Evolutionary conservation across 2,888 invertebrate species (phyloP).

Genomic region (Sminthurinus aureus): DNA sequence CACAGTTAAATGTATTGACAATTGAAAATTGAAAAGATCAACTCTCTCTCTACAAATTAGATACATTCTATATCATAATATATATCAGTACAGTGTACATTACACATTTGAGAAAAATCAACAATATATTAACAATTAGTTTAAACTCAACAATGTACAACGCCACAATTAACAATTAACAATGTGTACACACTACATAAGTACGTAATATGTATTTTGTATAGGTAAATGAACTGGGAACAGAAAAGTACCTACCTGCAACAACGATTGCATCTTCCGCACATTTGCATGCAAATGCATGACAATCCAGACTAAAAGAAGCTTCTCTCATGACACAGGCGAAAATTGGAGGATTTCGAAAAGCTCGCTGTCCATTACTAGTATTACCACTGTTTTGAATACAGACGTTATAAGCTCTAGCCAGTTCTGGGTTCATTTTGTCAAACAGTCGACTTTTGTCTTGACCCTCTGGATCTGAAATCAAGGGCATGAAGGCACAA

Average conservation of each 20-base stretch:
- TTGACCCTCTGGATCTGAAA: slow-evolving; percentile 72
- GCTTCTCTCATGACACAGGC: slow-evolving; percentile 86
- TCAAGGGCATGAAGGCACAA: slow-evolving; percentile 84
- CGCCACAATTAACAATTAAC: too few species aligned
- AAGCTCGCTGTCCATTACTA: slow-evolving; percentile 61
- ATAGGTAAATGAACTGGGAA: too few species aligned
- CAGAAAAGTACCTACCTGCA: slow-evolving; percentile 64
- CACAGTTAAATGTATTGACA: too few species aligned
- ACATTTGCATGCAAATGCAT: slow-evolving; percentile 88
- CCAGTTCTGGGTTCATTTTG: slow-evolving; percentile 53
- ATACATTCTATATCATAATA: too few species aligned
- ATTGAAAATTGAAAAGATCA: too few species aligned
- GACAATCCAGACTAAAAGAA: slow-evolving; percentile 84
- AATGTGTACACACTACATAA: too few species aligned
- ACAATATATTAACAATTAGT: too few species aligned
- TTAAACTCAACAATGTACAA: too few species aligned
- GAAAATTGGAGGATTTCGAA: slow-evolving; percentile 68
- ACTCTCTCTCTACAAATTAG: too few species aligned
- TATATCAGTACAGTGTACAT: too few species aligned
- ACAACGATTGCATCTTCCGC: slow-evolving; percentile 91
- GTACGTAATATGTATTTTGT: too few species aligned
- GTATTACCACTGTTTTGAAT: slow-evolving; percentile 60
- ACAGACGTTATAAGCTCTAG: slow-evolving; percentile 45
- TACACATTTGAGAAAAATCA: too few species aligned
- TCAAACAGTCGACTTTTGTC: slow-evolving; percentile 58